Conservation (phyloP, 2,888 invertebrate species). For the Nomada flava region DNA sequence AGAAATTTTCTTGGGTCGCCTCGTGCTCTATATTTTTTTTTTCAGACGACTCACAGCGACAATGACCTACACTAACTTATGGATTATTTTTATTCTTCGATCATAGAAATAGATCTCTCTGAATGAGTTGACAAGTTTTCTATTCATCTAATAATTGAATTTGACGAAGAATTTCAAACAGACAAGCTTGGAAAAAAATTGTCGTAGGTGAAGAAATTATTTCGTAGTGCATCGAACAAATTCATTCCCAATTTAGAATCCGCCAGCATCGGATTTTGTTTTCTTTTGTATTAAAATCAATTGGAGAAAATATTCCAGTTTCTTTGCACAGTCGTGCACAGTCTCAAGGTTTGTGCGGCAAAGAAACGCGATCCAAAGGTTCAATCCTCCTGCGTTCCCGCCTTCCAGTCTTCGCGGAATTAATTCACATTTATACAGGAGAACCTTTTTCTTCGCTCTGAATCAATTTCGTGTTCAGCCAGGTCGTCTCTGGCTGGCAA, state of each 20-base stretch:
- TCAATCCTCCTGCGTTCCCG: neutral
- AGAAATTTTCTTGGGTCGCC: conserved; percentile 8
- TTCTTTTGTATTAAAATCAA: too few species aligned
- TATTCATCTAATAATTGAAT: neutral
- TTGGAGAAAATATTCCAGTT: too few species aligned
- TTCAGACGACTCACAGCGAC: neutral
- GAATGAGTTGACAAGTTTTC: conserved; percentile 18
- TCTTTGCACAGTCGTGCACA: too few species aligned
- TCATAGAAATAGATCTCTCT: neutral
- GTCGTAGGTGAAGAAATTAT: too few species aligned
- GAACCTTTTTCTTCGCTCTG: neutral
- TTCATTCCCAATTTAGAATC: too few species aligned
- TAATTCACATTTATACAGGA: neutral
- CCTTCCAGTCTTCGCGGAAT: neutral
- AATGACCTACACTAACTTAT: conserved; percentile 10
- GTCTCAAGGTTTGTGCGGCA: neutral
- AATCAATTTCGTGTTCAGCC: conserved; percentile 4
- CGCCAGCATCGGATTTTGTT: too few species aligned
- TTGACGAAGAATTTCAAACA: too few species aligned
- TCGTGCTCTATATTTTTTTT: neutral
- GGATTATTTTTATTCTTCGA: conserved; percentile 11
- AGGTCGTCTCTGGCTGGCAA: neutral
- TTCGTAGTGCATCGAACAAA: too few species aligned
- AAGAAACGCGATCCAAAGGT: neutral
- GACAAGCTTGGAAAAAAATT: too few species aligned